phyloP scores from a whole-genome alignment of 2,888 invertebrate genomes.

The Trissolcus japonicus region DNA sequence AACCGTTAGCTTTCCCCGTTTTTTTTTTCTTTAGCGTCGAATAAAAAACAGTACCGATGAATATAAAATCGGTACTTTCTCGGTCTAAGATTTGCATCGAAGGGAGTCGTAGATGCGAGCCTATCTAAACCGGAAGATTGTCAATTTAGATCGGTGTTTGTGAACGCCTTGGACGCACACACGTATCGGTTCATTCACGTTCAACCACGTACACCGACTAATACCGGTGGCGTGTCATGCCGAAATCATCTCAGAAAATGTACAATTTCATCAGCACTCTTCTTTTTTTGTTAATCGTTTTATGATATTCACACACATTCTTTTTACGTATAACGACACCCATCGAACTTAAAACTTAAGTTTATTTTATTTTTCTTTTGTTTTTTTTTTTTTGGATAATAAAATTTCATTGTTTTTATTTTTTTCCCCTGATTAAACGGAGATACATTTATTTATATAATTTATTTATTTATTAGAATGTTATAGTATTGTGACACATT shows the following conservation, averaged over 20 bases:
- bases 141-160: constrained; percentile 47
- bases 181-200: constrained; percentile 28
- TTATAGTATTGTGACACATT: too few relatives aligned
- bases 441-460: too few relatives aligned
- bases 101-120: constrained; percentile 1
- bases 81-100: constrained; percentile 36
- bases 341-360: too few relatives aligned
- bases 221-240: constrained; percentile 42
- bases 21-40: neutral
- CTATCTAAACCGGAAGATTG: constrained; percentile 54
- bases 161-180: constrained; percentile 23
- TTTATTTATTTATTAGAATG: too few relatives aligned
- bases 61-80: constrained; percentile 30
- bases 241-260: constrained; percentile 46
- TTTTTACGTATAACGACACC: too few relatives aligned
- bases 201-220: constrained; percentile 22
- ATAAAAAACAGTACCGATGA: constrained; percentile 16
- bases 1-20: constrained; percentile 15
- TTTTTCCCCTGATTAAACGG: too few relatives aligned
- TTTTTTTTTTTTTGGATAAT: too few relatives aligned
- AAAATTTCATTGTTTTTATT: too few relatives aligned
- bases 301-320: too few relatives aligned
- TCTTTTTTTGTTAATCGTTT: neutral
- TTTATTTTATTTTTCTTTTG: too few relatives aligned
- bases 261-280: neutral